Evolutionary conservation across 2,113 vertebrate species (phyloP).

Genomic region (Hippotragus niger): DNA sequence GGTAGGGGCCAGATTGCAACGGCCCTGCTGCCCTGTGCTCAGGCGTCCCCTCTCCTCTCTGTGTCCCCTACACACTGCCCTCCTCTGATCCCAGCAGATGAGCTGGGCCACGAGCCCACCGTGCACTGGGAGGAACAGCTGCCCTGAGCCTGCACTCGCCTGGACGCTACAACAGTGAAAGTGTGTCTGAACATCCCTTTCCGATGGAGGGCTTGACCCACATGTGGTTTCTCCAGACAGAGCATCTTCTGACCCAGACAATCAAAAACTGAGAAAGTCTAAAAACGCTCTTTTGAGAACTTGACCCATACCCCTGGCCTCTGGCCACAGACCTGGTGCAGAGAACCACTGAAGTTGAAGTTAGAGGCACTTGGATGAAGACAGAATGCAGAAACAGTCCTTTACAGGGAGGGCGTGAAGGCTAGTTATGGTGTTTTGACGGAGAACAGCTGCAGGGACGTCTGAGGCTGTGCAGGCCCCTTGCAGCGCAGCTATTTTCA

Average conservation of each 20-base stretch:
- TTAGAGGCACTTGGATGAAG: background rate
- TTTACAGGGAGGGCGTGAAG: background rate
- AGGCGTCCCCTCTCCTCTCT: background rate
- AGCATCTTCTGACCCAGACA: background rate
- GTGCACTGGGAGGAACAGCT: background rate
- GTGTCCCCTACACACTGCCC: background rate
- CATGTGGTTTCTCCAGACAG: background rate
- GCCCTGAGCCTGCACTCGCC: background rate
- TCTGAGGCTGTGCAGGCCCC: rapidly evolving
- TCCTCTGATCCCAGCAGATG: background rate
- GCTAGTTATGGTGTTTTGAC: background rate
- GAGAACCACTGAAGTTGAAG: background rate
- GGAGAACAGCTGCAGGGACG: background rate
- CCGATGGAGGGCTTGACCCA: background rate
- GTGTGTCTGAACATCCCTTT: background rate
- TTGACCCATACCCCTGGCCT: background rate
- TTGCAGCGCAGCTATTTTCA: background rate
- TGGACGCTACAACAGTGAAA: background rate
- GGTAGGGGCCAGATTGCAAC: background rate
- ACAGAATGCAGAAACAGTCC: background rate
- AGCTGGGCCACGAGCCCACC: background rate
- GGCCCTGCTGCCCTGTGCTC: background rate
- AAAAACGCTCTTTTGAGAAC: background rate
- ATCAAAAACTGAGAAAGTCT: background rate
- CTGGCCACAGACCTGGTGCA: background rate